phyloP scores from a whole-genome alignment of 2,113 vertebrate genomes.

The Lepus americanus region DNA sequence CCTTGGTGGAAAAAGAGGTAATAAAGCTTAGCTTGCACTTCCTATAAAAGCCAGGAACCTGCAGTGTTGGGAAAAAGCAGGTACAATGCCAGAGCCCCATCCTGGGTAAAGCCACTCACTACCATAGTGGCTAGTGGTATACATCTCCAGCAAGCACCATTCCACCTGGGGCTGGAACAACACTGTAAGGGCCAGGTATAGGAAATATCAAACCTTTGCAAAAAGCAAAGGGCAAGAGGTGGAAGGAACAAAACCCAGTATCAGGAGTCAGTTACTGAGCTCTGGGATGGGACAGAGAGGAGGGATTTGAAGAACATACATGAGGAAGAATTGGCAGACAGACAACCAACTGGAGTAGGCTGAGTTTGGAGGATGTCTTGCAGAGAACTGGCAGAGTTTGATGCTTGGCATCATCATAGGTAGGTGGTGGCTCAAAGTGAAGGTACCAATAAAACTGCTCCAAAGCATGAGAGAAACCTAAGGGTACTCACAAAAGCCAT shows the following conservation, averaged over 20 bases:
- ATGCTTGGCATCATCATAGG: background rate
- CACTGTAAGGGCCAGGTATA: background rate
- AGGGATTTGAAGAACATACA: fast-evolving
- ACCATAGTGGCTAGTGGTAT: background rate
- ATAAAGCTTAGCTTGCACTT: background rate
- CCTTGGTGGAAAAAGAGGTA: background rate
- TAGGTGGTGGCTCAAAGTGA: conserved; percentile 1
- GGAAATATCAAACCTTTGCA: background rate
- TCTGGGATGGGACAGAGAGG: background rate
- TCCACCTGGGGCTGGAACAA: background rate
- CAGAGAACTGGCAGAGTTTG: background rate
- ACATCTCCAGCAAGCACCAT: background rate
- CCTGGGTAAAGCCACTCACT: background rate
- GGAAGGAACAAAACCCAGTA: background rate
- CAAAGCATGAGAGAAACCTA: background rate
- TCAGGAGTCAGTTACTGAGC: background rate
- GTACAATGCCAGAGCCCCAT: background rate
- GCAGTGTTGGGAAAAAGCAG: background rate
- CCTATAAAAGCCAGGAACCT: background rate
- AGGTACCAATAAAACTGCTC: conserved; percentile 11
- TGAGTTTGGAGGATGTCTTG: background rate
- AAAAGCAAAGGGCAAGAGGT: background rate
- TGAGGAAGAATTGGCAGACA: no score
- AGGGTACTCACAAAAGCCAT: background rate
- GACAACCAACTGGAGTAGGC: background rate